These are phyloP conservation scores for Gortyna flavago DNA, from an alignment of 2,888 invertebrate species.

Conservation along the genomic window DNA sequence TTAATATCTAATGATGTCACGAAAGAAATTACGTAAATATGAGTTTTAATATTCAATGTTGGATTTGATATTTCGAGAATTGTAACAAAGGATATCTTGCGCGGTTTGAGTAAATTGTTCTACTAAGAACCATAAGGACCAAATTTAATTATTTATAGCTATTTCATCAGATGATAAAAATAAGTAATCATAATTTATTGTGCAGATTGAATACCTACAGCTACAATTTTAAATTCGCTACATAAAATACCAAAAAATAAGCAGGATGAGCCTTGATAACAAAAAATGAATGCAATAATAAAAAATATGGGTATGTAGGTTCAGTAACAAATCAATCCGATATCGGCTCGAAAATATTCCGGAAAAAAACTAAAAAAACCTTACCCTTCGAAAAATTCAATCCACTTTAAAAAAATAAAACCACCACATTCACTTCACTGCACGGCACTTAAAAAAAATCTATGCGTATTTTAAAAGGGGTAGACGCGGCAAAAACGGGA, in stretches of 20 bases:
- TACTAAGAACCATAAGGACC: neutral
- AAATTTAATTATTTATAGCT: neutral
- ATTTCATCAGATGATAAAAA: neutral
- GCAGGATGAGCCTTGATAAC: neutral
- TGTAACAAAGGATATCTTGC: constrained; percentile 31
- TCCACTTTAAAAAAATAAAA: constrained; percentile 60
- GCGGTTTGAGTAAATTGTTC: neutral
- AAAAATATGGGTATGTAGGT: constrained; percentile 25
- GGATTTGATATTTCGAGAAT: constrained; percentile 3
- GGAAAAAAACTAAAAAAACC: constrained; percentile 41
- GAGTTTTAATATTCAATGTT: constrained; percentile 1
- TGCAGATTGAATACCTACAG: neutral
- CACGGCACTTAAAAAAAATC: constrained; percentile 74
- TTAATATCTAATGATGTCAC: constrained; percentile 36
- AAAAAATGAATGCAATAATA: neutral
- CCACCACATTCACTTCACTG: constrained; percentile 69
- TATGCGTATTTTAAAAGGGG: constrained; percentile 82
- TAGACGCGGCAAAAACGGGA: constrained; percentile 72
- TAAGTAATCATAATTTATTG: neutral
- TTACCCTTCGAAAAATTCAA: constrained; percentile 66
- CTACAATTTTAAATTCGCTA: neutral
- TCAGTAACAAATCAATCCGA: constrained; percentile 25
- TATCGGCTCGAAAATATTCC: neutral
- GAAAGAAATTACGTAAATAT: constrained; percentile 42
- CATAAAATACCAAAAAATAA: constrained; percentile 2